Evolutionary conservation across 1,140 invertebrate species (phyloP), one percentile per base, ranked within the genome.

Genomic region (Drosophila paulistorum): DNA sequence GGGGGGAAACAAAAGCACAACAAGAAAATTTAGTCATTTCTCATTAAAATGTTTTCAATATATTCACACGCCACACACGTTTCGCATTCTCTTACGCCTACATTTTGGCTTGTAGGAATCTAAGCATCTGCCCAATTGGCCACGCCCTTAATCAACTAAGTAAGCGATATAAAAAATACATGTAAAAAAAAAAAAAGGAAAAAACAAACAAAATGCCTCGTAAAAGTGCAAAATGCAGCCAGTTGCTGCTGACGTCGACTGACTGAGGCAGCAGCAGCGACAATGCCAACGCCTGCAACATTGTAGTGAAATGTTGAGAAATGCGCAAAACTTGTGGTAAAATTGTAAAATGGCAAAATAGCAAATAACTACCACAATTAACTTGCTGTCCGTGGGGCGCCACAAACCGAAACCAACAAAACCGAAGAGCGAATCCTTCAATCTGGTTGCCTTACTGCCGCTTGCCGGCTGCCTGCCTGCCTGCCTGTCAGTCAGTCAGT

Each of bases 291-390:
- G 69, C 66, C 65, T 70, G 81, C 83, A 87, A 87, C 84, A 80
- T 68, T 89, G 84, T 87, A 80, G 83, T 54, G 17, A 51, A 42
- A 14, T 54, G 62, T 37, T 59, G 35, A 51, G 66, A 77, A 71
- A 74, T 60, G 65, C 51, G 48, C 17, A 81, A 73, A 68, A 70
- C 59, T 63, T 79, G 54, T 60, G 62, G 63, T 66, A 78, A 86
- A 82, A 73, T 71, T 81, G 81, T 85, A 71, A 77, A 77, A 79
- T 76, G 69, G 55, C 64, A 84, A 79, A 79, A 71, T 62, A 86
- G 84, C 83, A 87, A 87, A 89, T 89, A 87, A 80, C 84, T 84
- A 77, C 84, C 84, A 87, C 84, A 87, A 87, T 87, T 87, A 87
- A 87, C 77, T 84, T 83, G 83, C 71, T 58, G 42, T 20, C 57